Base-by-base conservation (phyloP, 37 sponge, comb jelly and placozoan species). In the Mnemiopsis leidyi region DNA sequence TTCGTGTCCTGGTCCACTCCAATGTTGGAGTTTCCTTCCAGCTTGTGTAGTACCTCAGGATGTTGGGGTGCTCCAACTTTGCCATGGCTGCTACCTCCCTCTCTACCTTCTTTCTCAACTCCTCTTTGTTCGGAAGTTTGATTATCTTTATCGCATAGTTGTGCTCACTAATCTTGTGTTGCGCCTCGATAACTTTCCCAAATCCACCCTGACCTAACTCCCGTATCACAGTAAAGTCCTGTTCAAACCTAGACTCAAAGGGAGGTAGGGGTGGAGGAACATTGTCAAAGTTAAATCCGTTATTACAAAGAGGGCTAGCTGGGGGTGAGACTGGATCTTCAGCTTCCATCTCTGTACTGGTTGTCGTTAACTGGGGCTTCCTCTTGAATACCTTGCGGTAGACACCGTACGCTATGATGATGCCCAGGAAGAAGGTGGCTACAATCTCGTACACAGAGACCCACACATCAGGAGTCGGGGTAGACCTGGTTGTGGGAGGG, bases 71-170 rank as follows among this genome's bases (percentile, higher is more conserved):
- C 28, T 95, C 96, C 83, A 97, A 68, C 68, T 94, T 94, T 26
- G 98, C 96, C 76, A 97, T 93, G 18, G 95, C 95, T 16, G 94
- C 93, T 24, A 96, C 98, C 69, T 97, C 98, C 36, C 96, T 68
- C 95, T 96, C 93, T 92, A 97, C 96, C 92, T 95, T 97, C 69
- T 94, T 96, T 25, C 94, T 76, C 13, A 94, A 94, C 28, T 38
- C 90, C 5, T 92, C 93, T 33, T 93, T 92, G 67, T 32, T 23
- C 0, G 96, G 96, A 31, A 97, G 94, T 36, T 92, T 82, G 69
- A 97, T 96, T 32, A 94, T 93, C 93, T 97, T 97, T 31, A 97
- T 75, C 0, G 98, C 98, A 93, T 97, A 97, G 20, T 95, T 94
- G 18, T 94, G 75, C 1, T 93, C 95, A 69, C 96, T 96, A n/a